These are phyloP conservation scores for Zhengitettix transpicula DNA, from an alignment of 2,888 invertebrate genomes.

Conservation along the genomic window DNA sequence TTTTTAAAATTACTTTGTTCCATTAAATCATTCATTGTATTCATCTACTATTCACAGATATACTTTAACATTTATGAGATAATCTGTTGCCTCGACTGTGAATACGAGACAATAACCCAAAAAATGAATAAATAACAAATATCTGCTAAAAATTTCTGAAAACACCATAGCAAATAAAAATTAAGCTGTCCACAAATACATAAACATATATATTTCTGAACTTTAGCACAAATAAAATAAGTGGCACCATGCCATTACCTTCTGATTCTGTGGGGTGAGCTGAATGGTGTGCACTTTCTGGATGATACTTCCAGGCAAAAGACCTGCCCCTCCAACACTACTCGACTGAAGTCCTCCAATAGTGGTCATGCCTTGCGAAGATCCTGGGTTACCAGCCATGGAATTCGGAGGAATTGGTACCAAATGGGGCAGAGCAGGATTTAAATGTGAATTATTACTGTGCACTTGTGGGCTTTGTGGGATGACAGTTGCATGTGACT, in stretches of 20 bases:
- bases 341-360: background rate
- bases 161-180: background rate
- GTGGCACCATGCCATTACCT: constrained; percentile 22
- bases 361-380: background rate
- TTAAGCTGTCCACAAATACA: background rate
- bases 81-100: background rate
- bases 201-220: background rate
- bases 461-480: background rate
- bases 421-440: constrained; percentile 7
- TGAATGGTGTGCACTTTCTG: constrained; percentile 57
- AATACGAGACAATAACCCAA: background rate
- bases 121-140: background rate
- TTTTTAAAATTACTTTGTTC: too few species aligned
- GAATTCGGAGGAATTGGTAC: constrained; percentile 8
- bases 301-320: constrained; percentile 20
- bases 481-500: background rate
- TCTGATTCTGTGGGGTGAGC: constrained; percentile 55
- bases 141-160: background rate
- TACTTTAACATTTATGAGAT: too few species aligned
- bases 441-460: background rate
- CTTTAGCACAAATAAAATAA: background rate
- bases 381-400: background rate
- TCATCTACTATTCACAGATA: too few species aligned
- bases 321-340: constrained; percentile 9
- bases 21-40: too few species aligned